Evolutionary conservation across 1,140 invertebrate species (phyloP).

Genomic region (Ectropis grisescens): DNA sequence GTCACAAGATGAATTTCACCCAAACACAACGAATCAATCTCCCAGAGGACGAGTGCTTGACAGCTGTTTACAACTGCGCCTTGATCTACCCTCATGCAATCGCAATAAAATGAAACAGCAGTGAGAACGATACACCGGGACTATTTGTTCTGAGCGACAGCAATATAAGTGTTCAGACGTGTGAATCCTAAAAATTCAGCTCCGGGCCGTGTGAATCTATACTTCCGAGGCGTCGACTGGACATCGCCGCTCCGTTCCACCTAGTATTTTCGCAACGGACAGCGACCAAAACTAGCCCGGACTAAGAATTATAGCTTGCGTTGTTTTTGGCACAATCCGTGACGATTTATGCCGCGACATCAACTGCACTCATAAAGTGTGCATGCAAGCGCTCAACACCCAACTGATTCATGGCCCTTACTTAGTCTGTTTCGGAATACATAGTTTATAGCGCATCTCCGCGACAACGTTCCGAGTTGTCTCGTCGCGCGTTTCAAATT

Average conservation of each 20-base stretch:
- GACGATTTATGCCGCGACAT: conserved; percentile 31
- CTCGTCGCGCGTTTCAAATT: too few relatives aligned
- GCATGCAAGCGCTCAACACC: conserved; percentile 11
- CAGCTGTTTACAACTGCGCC: too few relatives aligned
- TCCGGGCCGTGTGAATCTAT: too few relatives aligned
- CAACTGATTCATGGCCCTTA: conserved; percentile 20
- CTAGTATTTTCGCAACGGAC: conserved; percentile 7
- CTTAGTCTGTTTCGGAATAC: conserved; percentile 19
- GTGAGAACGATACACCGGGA: too few relatives aligned
- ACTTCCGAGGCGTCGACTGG: conserved; percentile 1
- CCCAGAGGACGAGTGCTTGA: too few relatives aligned
- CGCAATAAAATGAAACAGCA: too few relatives aligned
- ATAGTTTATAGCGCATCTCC: conserved; percentile 11
- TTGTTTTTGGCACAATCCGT: conserved; percentile 26
- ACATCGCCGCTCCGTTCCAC: conserved; percentile 15
- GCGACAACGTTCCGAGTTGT: not conserved
- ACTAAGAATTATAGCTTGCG: conserved; percentile 15
- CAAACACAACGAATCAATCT: too few relatives aligned
- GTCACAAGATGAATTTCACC: too few relatives aligned
- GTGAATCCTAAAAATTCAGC: too few relatives aligned
- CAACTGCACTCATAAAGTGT: conserved; percentile 39
- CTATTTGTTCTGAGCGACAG: too few relatives aligned
- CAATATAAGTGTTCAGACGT: too few relatives aligned
- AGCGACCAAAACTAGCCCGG: conserved; percentile 10
- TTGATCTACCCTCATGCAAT: too few relatives aligned